Conservation (phyloP, 2,888 invertebrate genomes). For the Neoaliturus tenellus region DNA sequence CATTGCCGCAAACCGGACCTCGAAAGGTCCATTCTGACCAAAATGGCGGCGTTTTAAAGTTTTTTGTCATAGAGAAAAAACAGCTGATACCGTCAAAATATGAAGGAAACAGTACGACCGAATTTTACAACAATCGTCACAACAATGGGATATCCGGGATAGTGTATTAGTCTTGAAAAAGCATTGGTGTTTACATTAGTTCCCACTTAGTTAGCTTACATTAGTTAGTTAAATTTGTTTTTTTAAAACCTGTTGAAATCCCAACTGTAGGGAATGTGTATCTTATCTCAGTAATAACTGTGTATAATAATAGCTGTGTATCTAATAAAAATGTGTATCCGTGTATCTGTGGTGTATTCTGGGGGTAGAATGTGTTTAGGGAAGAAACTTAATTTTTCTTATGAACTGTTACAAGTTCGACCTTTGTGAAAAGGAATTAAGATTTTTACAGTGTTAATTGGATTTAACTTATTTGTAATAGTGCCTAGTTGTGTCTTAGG, state of each 20-base stretch:
- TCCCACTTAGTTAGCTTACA: no score
- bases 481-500: not conserved
- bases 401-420: not conserved
- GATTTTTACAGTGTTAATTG: not conserved
- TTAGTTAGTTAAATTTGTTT: not conserved
- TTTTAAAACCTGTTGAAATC: not conserved
- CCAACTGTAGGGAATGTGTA: not conserved
- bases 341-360: not conserved
- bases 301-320: no score
- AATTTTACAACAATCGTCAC: not conserved
- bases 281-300: no score
- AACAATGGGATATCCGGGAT: not conserved
- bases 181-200: not conserved
- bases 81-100: not conserved
- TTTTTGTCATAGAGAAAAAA: not conserved
- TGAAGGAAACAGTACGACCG: not conserved
- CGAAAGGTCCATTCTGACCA: not conserved
- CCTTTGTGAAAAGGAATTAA: constrained; percentile 13
- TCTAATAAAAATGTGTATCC: not conserved
- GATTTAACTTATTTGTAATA: not conserved
- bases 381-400: not conserved
- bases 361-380: not conserved
- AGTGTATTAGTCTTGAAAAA: not conserved
- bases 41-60: constrained; percentile 24
- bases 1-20: constrained; percentile 7